Conservation (phyloP, 2,888 invertebrate genomes). For the Macrosiphum euphorbiae region DNA sequence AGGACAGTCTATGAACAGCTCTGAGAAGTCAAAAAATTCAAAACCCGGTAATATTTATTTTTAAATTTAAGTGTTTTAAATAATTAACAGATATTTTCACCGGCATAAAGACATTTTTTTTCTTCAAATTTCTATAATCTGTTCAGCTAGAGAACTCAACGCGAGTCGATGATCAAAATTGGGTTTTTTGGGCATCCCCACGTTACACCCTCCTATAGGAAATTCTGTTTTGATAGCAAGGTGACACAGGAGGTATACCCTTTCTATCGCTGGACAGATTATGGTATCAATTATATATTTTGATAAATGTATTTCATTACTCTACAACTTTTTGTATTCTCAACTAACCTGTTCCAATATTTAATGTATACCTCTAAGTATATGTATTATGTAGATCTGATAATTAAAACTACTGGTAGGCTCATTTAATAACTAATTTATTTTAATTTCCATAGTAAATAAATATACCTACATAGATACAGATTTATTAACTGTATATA, state of each 20-base stretch:
- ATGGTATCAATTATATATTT: too few relatives aligned
- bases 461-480: background rate
- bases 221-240: too few relatives aligned
- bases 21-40: conserved; percentile 31
- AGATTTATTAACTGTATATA: background rate
- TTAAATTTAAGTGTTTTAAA: background rate
- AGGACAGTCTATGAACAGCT: conserved; percentile 32
- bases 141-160: too few relatives aligned
- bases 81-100: background rate
- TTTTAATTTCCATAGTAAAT: background rate
- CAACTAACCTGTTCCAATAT: too few relatives aligned
- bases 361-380: too few relatives aligned
- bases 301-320: too few relatives aligned
- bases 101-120: background rate
- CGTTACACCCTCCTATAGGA: too few relatives aligned
- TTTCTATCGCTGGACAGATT: too few relatives aligned
- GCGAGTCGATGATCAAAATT: too few relatives aligned
- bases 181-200: too few relatives aligned
- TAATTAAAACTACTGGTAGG: background rate
- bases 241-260: too few relatives aligned
- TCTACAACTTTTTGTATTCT: too few relatives aligned
- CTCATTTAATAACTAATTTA: background rate
- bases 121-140: background rate
- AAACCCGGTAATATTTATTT: conserved; percentile 51
- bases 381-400: background rate